Base-by-base conservation (phyloP, 2,888 invertebrate species). In the Agrotis segetum region DNA sequence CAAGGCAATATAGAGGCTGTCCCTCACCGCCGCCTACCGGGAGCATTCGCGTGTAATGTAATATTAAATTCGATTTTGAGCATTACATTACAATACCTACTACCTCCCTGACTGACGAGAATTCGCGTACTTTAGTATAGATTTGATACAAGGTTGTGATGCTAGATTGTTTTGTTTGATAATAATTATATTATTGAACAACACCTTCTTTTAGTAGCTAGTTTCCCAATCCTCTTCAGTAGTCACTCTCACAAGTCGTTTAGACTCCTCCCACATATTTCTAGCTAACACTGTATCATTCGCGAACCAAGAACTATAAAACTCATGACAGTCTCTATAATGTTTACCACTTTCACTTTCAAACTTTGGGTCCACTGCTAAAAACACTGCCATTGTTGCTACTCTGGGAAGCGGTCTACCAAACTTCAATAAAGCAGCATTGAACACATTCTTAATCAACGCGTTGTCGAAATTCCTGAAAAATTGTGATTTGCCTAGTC, bases 401-500 rank as follows among this genome's bases (percentile, higher is more conserved):
- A 90, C 89, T 73, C 89, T 88, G 0, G 88, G 61, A 47, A 89
- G 67, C 1, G 90, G 90, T 52, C 92, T 86, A 0, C 93, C 94
- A 49, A 92, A 82, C 50, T 74, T 79, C 34, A 84, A 62, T 47
- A 94, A 77, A 1, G 86, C 91, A 29, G 67, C 52, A 73, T 90
- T 92, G 0, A 93, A 71, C 5, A 88, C 53, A 9, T 72, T 81
- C 63, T 84, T 89, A 59, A 89, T 75, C 6, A 81, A 59, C 0
- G 84, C 78, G 55, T 82, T 89, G 0, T 89, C 87, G 3, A 85
- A 86, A 74, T 92, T 97, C 62, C 98, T 96, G 97, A 98, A 98
- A 67, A 98, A 98, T 44, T 97, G 97, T 0, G 98, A 97, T 88
- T 97, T 97, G 60, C 98, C 97, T 92, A 98, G 96, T 11, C 98